Conservation (phyloP, 2,888 invertebrate species). For the Thecocarcelia acutangulata region DNA sequence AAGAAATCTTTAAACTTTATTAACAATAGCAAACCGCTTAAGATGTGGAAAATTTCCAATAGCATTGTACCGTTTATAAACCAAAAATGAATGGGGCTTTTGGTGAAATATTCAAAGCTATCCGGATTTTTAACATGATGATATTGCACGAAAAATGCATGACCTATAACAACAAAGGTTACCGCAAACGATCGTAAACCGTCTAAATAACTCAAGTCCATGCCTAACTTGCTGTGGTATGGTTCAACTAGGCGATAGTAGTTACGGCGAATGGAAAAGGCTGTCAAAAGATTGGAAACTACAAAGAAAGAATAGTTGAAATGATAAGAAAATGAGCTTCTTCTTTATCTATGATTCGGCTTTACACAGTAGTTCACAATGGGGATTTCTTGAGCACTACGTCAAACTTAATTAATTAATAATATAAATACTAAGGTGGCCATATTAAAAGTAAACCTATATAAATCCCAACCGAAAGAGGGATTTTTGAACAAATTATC, state of each 20-base stretch:
- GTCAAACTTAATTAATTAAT: no score
- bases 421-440: no score
- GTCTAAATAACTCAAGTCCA: conserved; percentile 76
- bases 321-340: no score
- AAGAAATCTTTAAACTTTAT: conserved; percentile 73
- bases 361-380: no score
- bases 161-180: conserved; percentile 74
- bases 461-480: no score
- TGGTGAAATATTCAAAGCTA: conserved; percentile 73
- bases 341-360: no score
- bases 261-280: conserved; percentile 78
- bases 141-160: conserved; percentile 74
- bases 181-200: conserved; percentile 74
- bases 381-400: no score
- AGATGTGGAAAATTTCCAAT: conserved; percentile 83
- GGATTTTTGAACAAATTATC: no score
- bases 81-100: conserved; percentile 71
- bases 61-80: conserved; percentile 82
- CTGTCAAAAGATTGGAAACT: conserved; percentile 73
- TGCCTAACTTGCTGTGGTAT: conserved; percentile 58
- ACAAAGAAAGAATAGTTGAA: conserved; percentile 55
- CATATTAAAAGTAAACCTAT: no score
- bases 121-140: conserved; percentile 76
- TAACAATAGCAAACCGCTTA: conserved; percentile 83
- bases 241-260: conserved; percentile 75